Evolutionary conservation across 2,888 invertebrate genomes (phyloP).

Genomic region (Isoperla grammatica): DNA sequence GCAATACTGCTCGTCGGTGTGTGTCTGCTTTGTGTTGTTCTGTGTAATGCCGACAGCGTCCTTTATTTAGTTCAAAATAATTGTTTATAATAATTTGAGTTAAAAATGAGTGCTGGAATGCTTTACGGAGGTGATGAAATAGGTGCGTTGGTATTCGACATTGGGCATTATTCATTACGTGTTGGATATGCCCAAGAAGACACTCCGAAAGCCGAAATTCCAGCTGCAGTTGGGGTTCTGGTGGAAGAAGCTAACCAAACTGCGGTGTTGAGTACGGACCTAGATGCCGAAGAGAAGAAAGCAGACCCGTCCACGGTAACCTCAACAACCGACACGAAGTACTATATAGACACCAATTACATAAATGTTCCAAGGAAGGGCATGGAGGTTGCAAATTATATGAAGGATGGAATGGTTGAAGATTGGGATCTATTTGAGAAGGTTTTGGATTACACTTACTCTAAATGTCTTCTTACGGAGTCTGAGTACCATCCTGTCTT

Average conservation of each 20-base stretch:
- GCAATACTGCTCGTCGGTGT: too few species aligned
- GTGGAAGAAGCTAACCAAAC: slow-evolving; percentile 56
- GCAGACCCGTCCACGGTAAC: slow-evolving; percentile 63
- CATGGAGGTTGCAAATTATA: slow-evolving; percentile 86
- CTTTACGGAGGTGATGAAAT: slow-evolving; percentile 96
- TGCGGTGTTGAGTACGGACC: slow-evolving; percentile 59
- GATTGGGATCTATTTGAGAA: slow-evolving; percentile 99
- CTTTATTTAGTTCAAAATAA: too few species aligned
- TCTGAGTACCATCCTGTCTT: slow-evolving; percentile 94
- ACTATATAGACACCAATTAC: slow-evolving; percentile 90
- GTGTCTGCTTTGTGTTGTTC: too few species aligned
- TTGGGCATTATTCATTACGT: slow-evolving; percentile 84
- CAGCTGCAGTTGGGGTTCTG: slow-evolving; percentile 79
- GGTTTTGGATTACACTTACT: slow-evolving; percentile 89
- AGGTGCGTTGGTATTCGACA: slow-evolving; percentile 95
- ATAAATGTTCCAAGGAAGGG: slow-evolving; percentile 83
- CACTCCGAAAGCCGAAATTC: slow-evolving; percentile 98
- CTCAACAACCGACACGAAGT: slow-evolving; percentile 54
- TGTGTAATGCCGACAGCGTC: too few species aligned
- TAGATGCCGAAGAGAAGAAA: slow-evolving; percentile 55
- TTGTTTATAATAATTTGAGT: too few species aligned
- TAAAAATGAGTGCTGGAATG: slow-evolving; percentile 53
- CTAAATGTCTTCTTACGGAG: slow-evolving; percentile 89
- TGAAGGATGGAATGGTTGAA: slow-evolving; percentile 98
- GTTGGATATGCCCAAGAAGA: slow-evolving; percentile 97